Percentiles rank a stretch among this genome's conserved stretches.
These are phyloP conservation scores for Leuctra nigra DNA, from an alignment of 2,888 invertebrate genomes.

Conservation along the genomic window DNA sequence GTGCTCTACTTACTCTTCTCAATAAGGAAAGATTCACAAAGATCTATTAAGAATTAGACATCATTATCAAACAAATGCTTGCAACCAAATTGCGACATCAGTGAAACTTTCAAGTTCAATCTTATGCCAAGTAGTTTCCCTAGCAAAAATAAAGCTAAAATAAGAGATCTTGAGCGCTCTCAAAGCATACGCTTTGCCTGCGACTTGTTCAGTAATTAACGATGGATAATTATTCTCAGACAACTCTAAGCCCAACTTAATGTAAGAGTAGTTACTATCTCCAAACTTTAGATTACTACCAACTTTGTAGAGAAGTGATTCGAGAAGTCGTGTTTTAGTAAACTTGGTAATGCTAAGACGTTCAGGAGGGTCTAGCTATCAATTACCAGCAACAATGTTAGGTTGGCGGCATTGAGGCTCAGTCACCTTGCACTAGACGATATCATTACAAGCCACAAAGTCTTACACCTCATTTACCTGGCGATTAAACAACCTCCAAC, in stretches of 20 bases:
- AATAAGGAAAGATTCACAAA: too few relatives aligned
- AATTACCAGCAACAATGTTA: slow-evolving; percentile 13
- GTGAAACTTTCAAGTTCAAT: slow-evolving; percentile 12
- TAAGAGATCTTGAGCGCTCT: not conserved
- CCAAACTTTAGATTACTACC: slow-evolving; percentile 15
- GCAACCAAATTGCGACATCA: too few relatives aligned
- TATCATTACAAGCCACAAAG: slow-evolving; percentile 8
- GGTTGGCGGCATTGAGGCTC: slow-evolving; percentile 11
- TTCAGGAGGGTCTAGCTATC: slow-evolving; percentile 2
- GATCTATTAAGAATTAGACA: too few relatives aligned
- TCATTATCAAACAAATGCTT: too few relatives aligned
- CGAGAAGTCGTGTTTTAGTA: slow-evolving; percentile 8
- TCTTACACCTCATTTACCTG: slow-evolving; percentile 18
- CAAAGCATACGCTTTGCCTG: not conserved
- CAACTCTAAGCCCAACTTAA: slow-evolving; percentile 5
- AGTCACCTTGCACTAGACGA: slow-evolving; percentile 1
- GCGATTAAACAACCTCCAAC: slow-evolving; percentile 12
- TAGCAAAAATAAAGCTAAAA: slow-evolving; percentile 14
- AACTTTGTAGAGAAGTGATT: slow-evolving; percentile 17
- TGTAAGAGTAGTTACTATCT: slow-evolving; percentile 18
- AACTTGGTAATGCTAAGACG: not conserved
- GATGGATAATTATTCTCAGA: slow-evolving; percentile 2
- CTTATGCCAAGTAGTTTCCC: not conserved
- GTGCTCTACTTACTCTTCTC: too few relatives aligned
- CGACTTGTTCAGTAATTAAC: slow-evolving; percentile 14